These are phyloP conservation scores for Autographa pulchrina DNA, from an alignment of 2,888 invertebrate genomes.

Conservation along the genomic window DNA sequence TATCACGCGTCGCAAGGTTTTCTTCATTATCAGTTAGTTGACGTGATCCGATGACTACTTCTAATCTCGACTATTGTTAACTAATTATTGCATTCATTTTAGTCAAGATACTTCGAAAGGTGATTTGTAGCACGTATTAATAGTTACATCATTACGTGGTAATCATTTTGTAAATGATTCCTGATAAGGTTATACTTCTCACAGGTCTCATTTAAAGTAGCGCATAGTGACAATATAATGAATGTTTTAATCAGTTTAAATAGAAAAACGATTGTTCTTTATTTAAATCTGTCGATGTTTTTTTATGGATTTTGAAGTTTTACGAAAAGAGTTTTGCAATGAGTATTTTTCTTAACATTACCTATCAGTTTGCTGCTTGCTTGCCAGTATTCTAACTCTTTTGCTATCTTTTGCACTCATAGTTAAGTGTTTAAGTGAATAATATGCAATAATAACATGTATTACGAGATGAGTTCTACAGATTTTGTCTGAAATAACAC, in stretches of 20 bases:
- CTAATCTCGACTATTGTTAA: slow-evolving; percentile 60
- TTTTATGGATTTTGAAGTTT: neutral
- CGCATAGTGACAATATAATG: neutral
- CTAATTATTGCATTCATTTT: slow-evolving; percentile 54
- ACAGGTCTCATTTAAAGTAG: neutral
- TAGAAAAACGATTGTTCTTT: neutral
- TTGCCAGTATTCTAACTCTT: neutral
- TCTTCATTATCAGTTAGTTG: slow-evolving; percentile 71
- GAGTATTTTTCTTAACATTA: neutral
- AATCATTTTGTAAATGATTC: neutral
- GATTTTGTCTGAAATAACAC: slow-evolving; percentile 43
- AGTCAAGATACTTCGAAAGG: slow-evolving; percentile 38
- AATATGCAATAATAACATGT: slow-evolving; percentile 47
- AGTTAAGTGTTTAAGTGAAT: slow-evolving; percentile 26
- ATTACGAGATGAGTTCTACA: slow-evolving; percentile 40
- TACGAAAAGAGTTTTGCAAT: neutral
- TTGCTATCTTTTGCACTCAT: neutral
- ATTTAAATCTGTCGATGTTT: neutral
- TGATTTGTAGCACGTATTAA: slow-evolving; percentile 43
- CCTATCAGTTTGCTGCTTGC: neutral
- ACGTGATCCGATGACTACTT: slow-evolving; percentile 71
- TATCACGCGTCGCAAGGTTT: slow-evolving; percentile 71
- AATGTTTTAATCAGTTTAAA: neutral
- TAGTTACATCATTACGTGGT: slow-evolving; percentile 31
- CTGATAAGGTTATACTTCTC: neutral